Evolutionary conservation across 2,888 invertebrate genomes (phyloP), one percentile per base, ranked within the genome.

Genomic region (Dyspetes luteomarginatus): DNA sequence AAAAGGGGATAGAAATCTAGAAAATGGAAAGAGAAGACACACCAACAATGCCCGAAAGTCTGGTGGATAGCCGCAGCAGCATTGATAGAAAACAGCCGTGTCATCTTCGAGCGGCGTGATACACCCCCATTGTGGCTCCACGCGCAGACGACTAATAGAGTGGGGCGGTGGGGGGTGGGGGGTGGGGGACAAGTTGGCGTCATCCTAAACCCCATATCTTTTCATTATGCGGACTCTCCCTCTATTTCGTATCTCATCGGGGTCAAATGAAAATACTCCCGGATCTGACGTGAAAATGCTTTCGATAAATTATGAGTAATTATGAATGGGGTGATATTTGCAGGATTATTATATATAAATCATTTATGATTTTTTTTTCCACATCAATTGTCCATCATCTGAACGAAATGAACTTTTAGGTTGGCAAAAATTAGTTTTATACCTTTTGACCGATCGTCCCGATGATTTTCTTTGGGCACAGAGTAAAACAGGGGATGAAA

Each of bases 11-110:
- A 74, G 69, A 65, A 69, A 79, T 67, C 80, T 75, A 80, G 81
- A 82, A 79, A 80, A 76, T 69, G 74, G 80, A 82, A 86, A 82
- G 75, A 81, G 58, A 67, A 84, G 86, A 88, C 85, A 87, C 85
- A 86, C 85, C 86, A 83, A 90, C 88, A 90, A 90, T 88, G 86
- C 64, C 85, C 83, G 83, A 65, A 62, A 85, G 86, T 84, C 89
- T 86, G 64, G 87, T 89, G 89, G 88, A 88, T 89, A 89, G 88
- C 88, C 87, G 15, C 15, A 3, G 9, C 19, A 50, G 69, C 65
- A 89, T 91, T 91, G 90, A 90, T 89, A 87, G 88, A 90, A 75
- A 91, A 91, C 85, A 88, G 91, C 90, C 88, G 86, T 90, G 89
- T 91, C 91, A 91, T 91, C 89, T 87, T 75, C 43, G 69, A 28